Conservation (phyloP, 2,888 invertebrate genomes). For the Desoria tigrina region DNA sequence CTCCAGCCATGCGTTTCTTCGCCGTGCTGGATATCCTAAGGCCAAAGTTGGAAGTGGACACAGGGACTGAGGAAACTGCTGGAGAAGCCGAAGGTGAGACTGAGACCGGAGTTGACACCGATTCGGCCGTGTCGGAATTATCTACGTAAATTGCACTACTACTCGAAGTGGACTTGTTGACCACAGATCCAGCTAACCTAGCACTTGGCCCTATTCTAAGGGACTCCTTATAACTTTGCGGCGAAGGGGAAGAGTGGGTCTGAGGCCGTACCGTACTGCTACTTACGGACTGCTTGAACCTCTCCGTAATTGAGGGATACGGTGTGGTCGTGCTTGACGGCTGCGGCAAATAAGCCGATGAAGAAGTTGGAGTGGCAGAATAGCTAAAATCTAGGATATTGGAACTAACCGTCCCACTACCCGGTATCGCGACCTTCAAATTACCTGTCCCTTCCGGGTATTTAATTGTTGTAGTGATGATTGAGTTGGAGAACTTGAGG, state of each 20-base stretch:
- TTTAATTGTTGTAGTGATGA: slow-evolving; percentile 42
- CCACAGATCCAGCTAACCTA: slow-evolving; percentile 42
- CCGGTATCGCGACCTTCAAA: slow-evolving; percentile 30
- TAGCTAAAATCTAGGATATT: slow-evolving; percentile 44
- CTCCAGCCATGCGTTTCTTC: slow-evolving; percentile 49
- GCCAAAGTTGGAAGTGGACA: slow-evolving; percentile 45
- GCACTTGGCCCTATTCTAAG: slow-evolving; percentile 26
- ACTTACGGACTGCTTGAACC: slow-evolving; percentile 37
- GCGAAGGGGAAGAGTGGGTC: slow-evolving; percentile 26
- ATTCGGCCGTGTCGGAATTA: slow-evolving; percentile 39
- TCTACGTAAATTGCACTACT: slow-evolving; percentile 47
- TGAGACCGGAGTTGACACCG: slow-evolving; percentile 37
- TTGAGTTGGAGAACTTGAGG: slow-evolving; percentile 21
- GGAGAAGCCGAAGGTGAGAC: slow-evolving; percentile 32
- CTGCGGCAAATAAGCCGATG: slow-evolving; percentile 20
- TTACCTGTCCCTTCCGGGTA: slow-evolving; percentile 43
- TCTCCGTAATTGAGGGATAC: slow-evolving; percentile 30
- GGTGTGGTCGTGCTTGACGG: slow-evolving; percentile 33
- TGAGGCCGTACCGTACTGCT: slow-evolving; percentile 31
- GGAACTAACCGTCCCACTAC: slow-evolving; percentile 20
- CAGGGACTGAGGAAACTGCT: slow-evolving; percentile 30
- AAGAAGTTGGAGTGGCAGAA: slow-evolving; percentile 32
- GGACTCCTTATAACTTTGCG: slow-evolving; percentile 19
- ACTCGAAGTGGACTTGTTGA: slow-evolving; percentile 42
- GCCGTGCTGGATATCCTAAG: slow-evolving; percentile 49